A percentile compares a stretch with the other conserved stretches of the same genome.
These are phyloP conservation scores for Troides helena DNA, from an alignment of 2,888 invertebrate genomes.

Conservation along the genomic window DNA sequence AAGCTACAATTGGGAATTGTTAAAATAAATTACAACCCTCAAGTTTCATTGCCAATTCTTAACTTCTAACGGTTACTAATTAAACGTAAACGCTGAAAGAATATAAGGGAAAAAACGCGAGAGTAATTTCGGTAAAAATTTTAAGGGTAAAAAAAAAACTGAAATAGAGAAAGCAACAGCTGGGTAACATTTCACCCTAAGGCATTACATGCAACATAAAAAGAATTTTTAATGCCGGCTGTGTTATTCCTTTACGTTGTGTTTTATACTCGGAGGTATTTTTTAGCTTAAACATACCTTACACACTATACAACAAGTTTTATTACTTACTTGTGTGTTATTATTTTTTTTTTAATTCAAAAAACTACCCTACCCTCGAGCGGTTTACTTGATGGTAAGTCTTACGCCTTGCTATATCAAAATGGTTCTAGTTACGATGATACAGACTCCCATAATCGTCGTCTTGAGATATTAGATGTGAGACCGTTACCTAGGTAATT, in stretches of 20 bases:
- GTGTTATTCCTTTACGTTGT: conserved; percentile 26
- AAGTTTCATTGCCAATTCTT: not conserved
- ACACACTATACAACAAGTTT: not conserved
- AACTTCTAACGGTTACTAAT: conserved; percentile 31
- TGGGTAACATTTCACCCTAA: conserved; percentile 32
- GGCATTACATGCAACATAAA: conserved; percentile 37
- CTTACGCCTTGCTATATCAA: no score
- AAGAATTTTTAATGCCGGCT: conserved; percentile 29
- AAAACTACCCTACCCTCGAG: no score
- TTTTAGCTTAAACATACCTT: conserved; percentile 5
- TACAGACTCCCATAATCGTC: no score
- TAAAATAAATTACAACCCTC: not conserved
- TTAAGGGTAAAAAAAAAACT: conserved; percentile 32
- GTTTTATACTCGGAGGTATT: conserved; percentile 17
- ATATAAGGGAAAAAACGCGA: conserved; percentile 33
- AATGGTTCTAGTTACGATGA: no score
- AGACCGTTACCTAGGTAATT: no score
- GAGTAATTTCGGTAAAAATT: conserved; percentile 34
- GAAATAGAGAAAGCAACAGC: conserved; percentile 32
- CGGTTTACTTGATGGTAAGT: no score
- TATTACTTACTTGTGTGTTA: no score
- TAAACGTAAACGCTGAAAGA: conserved; percentile 39
- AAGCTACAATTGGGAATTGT: no score
- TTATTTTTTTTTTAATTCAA: no score
- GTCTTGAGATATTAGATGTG: no score